Base-by-base conservation (phyloP, 2,888 invertebrate species). In the Scaptodrosophila latifasciaeformis region DNA sequence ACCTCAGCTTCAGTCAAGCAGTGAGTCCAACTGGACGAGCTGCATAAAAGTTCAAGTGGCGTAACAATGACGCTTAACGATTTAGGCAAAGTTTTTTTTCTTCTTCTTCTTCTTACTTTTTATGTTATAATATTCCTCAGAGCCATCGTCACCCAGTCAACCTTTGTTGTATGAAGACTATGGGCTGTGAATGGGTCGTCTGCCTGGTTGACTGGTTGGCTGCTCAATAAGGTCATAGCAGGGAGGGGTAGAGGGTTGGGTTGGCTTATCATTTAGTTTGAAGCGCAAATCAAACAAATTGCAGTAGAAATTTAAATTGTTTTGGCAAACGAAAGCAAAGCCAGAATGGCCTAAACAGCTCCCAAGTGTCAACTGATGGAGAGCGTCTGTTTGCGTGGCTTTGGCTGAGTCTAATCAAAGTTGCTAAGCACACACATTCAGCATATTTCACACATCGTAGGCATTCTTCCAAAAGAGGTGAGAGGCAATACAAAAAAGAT, bases 371-470 rank as follows among this genome's bases (percentile, higher is more conserved):
- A 5, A 27, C 27, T 27, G 5, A 27, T 27, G 9, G 5, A 27
- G 5, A 9, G 27, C 27, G 35, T 35, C 7, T 35, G 1, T 4
- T n/a, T 18, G 40, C 6, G 12, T 35, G 24, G 39, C 13, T n/a
- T n/a, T n/a, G 13, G 18, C 10, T 44, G 49, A 35, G 44, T 67
- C 69, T 71, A 69, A 77, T 74, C 71, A 69, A 64, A 58, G 78
- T 72, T 70, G 66, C 68, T 65, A 49, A 58, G 72, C 70, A 71
- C 71, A 77, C 70, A 80, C 67, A 68, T 70, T 50, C 54, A 70
- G 59, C 78, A 80, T 78, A 80, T 80, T 80, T 80, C 67, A 74
- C 76, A 72, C 78, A 74, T 78, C 78, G 67, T 70, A 54, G 61
- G 45, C 27, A 7, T 24, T 24, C 4, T 24, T 7, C 17, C 31